Base-by-base conservation (phyloP, 2,888 invertebrate species). In the Tetanocera ferruginea region DNA sequence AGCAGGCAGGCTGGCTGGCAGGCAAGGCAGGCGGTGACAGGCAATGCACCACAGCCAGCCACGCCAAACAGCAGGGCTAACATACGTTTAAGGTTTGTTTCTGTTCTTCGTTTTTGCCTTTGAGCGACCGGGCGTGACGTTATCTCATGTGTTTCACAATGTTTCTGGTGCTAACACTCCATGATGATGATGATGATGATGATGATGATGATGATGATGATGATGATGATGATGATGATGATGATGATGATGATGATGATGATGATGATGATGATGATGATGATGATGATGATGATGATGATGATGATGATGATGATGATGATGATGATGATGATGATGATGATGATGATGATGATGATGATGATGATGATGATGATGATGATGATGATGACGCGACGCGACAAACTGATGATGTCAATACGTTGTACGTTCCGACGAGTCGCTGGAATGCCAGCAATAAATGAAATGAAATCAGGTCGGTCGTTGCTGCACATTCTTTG, bases 381-480 rank as follows among this genome's bases (percentile, higher is more conserved):
- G n/a, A 64, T 31, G 64, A 64, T 25, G 14, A 19, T 19, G 23
- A 25, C 14, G 51, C 28, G 69, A 51, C 69, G 69, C 69, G 28
- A 17, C n/a, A 8, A 17, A 25, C 19, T 62, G 69, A 69, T 49
- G 62, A 37, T 73, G 60, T 73, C 49, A 57, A 37, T 73, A 60
- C 3, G 25, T 43, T 43, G 11, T 11, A 43, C 14, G 43, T 62
- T 19, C 57, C n/a, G n/a, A 37, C 37, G 25, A 49, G 43, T 73
- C 14, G 34, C 25, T 60, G 57, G 52, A 74, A 74, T 67, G 67
- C 31, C 31, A 69, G 57, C 17, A 57, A 60, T 34, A 76, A 70
- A 28, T 17, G 19, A 37, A 37, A 62, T 64, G 52, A 64, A 76
- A 76, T 76, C 71, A 76, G 76, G 76, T 76, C 76, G 76, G 60